phyloP scores from a whole-genome alignment of 2,113 vertebrate genomes.

The Proteles cristata region DNA sequence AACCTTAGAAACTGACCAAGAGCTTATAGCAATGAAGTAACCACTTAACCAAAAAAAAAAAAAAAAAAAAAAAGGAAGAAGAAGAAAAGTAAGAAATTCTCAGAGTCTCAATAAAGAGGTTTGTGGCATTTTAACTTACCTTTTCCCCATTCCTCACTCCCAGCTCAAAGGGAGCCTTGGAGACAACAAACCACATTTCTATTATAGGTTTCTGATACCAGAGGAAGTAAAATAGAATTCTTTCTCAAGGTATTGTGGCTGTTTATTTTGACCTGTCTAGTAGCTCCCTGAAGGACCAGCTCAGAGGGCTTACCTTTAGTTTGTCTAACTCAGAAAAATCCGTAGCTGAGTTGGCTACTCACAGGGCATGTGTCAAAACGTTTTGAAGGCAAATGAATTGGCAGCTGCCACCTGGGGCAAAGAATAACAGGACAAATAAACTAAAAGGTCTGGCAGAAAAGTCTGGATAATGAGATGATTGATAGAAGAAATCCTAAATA shows the following conservation, averaged over 20 bases:
- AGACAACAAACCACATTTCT: not conserved
- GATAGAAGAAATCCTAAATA: not conserved
- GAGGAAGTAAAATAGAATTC: not conserved
- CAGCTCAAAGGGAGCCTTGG: not conserved
- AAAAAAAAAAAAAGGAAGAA: no score
- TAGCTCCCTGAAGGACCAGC: not conserved
- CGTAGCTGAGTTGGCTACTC: not conserved
- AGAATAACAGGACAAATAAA: not conserved
- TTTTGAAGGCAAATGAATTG: constrained; percentile 40
- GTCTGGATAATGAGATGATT: not conserved
- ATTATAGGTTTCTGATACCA: not conserved
- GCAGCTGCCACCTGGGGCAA: not conserved
- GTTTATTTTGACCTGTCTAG: not conserved
- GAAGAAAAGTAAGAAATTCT: not conserved
- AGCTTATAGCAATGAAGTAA: not conserved
- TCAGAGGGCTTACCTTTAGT: not conserved
- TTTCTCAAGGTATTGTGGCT: not conserved
- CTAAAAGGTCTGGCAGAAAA: constrained; percentile 14
- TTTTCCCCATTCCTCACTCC: no score
- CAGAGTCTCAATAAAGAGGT: not conserved
- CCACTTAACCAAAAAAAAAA: not conserved
- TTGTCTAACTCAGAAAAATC: constrained; percentile 12
- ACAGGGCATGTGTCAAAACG: not conserved
- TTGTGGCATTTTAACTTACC: not conserved
- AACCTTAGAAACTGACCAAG: not conserved